phyloP scores from a whole-genome alignment of 2,797 vertebrate genomes.

The Spinus pinus region DNA sequence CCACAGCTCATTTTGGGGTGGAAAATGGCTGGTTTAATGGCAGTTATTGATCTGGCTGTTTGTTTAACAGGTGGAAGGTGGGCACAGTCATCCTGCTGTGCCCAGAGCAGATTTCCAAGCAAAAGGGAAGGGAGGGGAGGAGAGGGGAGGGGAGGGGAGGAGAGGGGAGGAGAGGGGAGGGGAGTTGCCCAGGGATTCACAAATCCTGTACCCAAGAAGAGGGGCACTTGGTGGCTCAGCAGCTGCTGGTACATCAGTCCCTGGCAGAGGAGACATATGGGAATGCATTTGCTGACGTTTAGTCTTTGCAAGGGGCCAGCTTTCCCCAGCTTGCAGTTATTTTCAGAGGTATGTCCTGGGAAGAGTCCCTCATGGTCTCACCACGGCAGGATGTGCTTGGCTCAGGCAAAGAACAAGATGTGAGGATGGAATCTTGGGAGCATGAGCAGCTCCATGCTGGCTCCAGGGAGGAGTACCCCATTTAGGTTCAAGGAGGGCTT shows the following conservation, averaged over 20 bases:
- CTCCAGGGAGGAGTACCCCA: background rate
- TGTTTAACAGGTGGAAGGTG: accelerated
- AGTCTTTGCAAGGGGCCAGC: background rate
- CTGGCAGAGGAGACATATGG: background rate
- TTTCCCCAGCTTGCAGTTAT: background rate
- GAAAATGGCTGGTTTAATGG: background rate
- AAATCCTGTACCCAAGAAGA: background rate
- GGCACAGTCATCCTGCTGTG: background rate
- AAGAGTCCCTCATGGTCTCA: background rate
- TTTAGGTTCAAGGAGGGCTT: background rate
- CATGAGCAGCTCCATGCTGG: accelerated
- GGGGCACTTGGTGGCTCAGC: background rate
- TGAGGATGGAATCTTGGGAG: background rate
- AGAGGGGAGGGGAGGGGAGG: too few species aligned
- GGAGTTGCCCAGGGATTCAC: background rate
- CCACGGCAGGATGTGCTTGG: background rate
- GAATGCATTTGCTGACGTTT: background rate
- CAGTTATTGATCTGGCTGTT: background rate
- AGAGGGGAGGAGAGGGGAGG: accelerated
- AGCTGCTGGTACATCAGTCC: background rate
- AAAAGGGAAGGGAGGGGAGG: background rate
- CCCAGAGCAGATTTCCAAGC: background rate
- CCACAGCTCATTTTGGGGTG: background rate
- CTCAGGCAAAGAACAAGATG: background rate
- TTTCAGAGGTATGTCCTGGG: background rate